These are phyloP conservation scores for Sebastes cheni DNA, from an alignment of 2,797 vertebrate genomes.

Conservation along the genomic window DNA sequence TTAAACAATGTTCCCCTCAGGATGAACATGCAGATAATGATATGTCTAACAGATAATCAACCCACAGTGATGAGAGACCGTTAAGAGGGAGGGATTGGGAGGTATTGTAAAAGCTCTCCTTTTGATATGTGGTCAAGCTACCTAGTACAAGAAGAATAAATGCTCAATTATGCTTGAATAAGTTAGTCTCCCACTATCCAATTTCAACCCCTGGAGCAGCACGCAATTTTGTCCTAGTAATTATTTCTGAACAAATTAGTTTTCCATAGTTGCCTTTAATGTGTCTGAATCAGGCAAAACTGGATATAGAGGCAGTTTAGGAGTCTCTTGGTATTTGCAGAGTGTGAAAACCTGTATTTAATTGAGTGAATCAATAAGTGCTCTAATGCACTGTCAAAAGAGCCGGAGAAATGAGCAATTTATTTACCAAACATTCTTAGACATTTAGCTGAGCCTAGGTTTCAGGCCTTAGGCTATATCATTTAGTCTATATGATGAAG, in stretches of 20 bases:
- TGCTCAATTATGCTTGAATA: constrained; percentile 72
- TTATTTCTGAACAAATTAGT: constrained; percentile 83
- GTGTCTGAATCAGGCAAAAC: constrained; percentile 79
- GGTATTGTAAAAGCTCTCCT: constrained; percentile 33
- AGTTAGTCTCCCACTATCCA: constrained; percentile 72
- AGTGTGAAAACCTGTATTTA: constrained; percentile 82
- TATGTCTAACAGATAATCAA: constrained; percentile 33
- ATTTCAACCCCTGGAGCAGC: constrained; percentile 72
- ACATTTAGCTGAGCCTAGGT: constrained; percentile 53
- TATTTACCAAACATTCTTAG: constrained; percentile 71
- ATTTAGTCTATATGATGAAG: constrained; percentile 27
- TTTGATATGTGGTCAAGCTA: constrained; percentile 59
- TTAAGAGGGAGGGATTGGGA: constrained; percentile 7
- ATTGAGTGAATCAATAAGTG: constrained; percentile 84
- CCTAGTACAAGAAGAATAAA: constrained; percentile 59
- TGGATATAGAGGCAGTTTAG: constrained; percentile 75
- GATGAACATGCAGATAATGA: constrained; percentile 24
- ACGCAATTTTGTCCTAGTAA: constrained; percentile 75
- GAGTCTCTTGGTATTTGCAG: constrained; percentile 82
- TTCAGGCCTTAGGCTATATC: constrained; percentile 33
- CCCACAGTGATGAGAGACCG: constrained; percentile 18
- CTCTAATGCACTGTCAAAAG: constrained; percentile 78
- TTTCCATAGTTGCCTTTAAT: constrained; percentile 80
- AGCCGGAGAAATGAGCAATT: constrained; percentile 68
- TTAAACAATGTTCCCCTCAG: constrained; percentile 38